These are phyloP conservation scores for Denticeps clupeoides DNA, from an alignment of 2,797 vertebrate genomes.

Conservation along the genomic window DNA sequence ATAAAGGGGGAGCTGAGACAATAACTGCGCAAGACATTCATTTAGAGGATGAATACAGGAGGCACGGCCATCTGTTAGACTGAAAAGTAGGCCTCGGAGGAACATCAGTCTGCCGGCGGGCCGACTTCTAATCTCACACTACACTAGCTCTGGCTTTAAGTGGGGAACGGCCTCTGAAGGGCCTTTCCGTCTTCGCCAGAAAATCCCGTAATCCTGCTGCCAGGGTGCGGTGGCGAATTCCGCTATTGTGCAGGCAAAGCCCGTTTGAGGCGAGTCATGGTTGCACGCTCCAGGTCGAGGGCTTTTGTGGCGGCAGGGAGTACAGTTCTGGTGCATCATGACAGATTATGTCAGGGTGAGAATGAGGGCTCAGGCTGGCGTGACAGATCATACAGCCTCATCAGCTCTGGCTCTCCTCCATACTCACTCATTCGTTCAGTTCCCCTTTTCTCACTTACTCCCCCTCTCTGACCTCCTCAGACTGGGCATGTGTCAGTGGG, in stretches of 20 bases:
- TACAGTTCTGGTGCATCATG: constrained; percentile 3
- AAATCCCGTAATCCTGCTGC: background rate
- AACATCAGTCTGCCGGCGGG: background rate
- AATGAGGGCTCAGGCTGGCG: constrained; percentile 6
- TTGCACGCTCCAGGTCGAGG: background rate
- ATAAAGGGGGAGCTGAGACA: too few relatives aligned
- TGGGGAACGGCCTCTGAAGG: background rate
- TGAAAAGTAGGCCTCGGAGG: background rate
- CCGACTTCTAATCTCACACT: background rate
- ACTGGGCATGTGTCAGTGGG: too few relatives aligned
- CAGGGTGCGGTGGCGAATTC: background rate
- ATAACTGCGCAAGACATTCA: too few relatives aligned
- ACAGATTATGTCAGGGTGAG: constrained; percentile 9
- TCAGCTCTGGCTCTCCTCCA: background rate
- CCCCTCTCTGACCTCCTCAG: too few relatives aligned
- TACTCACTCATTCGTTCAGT: background rate
- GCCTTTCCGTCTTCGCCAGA: background rate
- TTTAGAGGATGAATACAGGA: background rate
- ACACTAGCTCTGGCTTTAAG: background rate
- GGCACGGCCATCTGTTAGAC: background rate
- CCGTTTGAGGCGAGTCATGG: background rate
- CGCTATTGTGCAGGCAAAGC: background rate
- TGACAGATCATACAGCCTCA: constrained; percentile 14
- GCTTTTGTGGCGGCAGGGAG: background rate
- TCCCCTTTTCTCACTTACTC: background rate